Base-by-base conservation (phyloP, 2,797 vertebrate species). In the Neomorphus geoffroyi region DNA sequence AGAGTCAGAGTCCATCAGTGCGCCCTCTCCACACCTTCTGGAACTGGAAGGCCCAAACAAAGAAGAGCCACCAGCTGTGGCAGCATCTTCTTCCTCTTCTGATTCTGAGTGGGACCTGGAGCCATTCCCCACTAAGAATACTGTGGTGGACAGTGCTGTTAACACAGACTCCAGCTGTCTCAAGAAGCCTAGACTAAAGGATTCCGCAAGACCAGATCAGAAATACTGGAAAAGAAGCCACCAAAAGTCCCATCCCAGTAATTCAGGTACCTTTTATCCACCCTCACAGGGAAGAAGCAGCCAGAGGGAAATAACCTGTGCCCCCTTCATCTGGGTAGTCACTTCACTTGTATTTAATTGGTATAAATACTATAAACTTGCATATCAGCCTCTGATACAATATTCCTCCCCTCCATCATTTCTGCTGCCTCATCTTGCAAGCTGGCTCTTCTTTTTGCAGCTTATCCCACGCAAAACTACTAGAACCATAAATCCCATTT, bases 181-280 rank as follows among this genome's bases (percentile, higher is more conserved):
- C 9, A 95, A 96, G 91, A 98, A 93, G 69, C 50, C 86, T 54
- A 95, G 35, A 41, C 54, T 81, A 37, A 83, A 93, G 37, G 67
- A 90, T 54, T 91, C 90, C 66, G 89, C 70, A 53, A 98, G 86
- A 87, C 97, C 97, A 1, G 86, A 95, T 21, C 98, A 98, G 98
- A 98, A 95, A 75, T 98, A 98, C 66, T 99, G 99, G 98, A 98
- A 97, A 86, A 98, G 95, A 91, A 98, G 93, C 3, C 93, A 98
- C 32, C 57, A 95, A 9, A 98, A 98, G 48, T 98, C 97, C 39
- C 95, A 95, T 3, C 93, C 92, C 72, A 97, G 90, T 51, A 98
- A 98, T 88, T 97, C 98, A 98, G 98, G 99, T 98, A 97, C 32
- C 5, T 87, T 79, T 56, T n/a, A 67, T 80, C 12, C 11, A 64